A percentile compares a stretch with the other conserved stretches of the same genome.
Conservation (phyloP, 2,888 invertebrate genomes). For the Stenodema calcarata region DNA sequence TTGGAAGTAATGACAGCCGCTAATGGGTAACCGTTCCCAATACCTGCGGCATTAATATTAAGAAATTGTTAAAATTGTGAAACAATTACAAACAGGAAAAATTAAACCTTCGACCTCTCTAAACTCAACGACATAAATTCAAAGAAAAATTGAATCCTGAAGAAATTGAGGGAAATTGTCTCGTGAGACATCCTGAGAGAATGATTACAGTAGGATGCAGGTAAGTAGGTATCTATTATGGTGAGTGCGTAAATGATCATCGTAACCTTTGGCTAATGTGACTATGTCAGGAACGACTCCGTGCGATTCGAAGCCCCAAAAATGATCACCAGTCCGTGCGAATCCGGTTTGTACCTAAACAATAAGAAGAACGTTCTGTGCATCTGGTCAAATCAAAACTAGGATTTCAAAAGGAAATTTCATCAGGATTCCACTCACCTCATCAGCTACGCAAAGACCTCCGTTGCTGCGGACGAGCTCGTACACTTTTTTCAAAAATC, state of each 20-base stretch:
- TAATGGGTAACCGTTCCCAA: conserved; percentile 95
- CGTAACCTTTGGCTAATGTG: conserved; percentile 86
- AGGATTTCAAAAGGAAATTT: too few species aligned
- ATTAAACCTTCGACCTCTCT: too few species aligned
- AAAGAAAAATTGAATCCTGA: too few species aligned
- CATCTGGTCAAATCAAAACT: neutral
- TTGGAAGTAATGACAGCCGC: conserved; percentile 93
- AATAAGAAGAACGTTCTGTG: neutral
- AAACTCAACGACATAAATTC: too few species aligned
- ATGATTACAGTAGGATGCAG: too few species aligned
- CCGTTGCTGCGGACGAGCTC: conserved; percentile 80
- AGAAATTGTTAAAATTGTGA: too few species aligned
- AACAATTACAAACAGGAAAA: too few species aligned
- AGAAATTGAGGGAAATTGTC: too few species aligned
- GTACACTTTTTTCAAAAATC: conserved; percentile 81
- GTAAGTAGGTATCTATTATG: too few species aligned
- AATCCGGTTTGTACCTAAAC: conserved; percentile 92
- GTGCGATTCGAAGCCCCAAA: conserved; percentile 95
- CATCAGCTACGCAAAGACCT: conserved; percentile 90
- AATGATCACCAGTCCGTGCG: conserved; percentile 90
- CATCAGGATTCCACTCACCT: too few species aligned
- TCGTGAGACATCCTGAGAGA: too few species aligned
- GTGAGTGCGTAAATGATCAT: too few species aligned
- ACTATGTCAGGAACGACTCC: conserved; percentile 90
- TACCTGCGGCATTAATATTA: conserved; percentile 66